These are phyloP conservation scores for Otolemur crassicaudatus DNA, from an alignment of 2,797 vertebrate species.

Conservation along the genomic window DNA sequence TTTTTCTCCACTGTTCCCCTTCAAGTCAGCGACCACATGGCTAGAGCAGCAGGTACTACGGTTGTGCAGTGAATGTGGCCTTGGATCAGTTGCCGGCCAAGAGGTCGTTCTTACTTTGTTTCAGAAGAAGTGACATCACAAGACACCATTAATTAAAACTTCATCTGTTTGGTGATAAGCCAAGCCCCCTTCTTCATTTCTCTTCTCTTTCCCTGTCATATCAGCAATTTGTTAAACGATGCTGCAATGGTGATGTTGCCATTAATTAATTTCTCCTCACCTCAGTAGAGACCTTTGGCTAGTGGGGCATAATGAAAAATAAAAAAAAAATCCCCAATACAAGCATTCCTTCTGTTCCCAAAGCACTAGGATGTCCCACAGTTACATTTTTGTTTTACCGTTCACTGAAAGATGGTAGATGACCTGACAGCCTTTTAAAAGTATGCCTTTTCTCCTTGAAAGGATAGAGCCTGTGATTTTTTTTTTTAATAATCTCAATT, in stretches of 20 bases:
- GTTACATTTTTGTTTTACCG: background rate
- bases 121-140: slow-evolving; percentile 73
- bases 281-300: slow-evolving; percentile 80
- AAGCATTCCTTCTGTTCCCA: slow-evolving; percentile 82
- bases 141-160: slow-evolving; percentile 85
- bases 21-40: background rate
- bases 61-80: slow-evolving; percentile 58
- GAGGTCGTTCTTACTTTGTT: slow-evolving; percentile 83
- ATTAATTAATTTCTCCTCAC: slow-evolving; percentile 85
- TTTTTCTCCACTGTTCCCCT: background rate
- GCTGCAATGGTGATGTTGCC: slow-evolving; percentile 68
- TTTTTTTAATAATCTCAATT: background rate
- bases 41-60: slow-evolving; percentile 56
- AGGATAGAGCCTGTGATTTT: slow-evolving; percentile 69
- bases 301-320: slow-evolving; percentile 70
- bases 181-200: background rate
- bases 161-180: slow-evolving; percentile 81
- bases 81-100: slow-evolving; percentile 75
- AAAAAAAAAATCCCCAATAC: slow-evolving; percentile 73
- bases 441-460: slow-evolving; percentile 67
- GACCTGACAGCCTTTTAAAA: slow-evolving; percentile 79
- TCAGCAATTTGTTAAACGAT: slow-evolving; percentile 80
- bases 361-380: slow-evolving; percentile 54
- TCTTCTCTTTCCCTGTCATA: slow-evolving; percentile 66
- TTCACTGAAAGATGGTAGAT: slow-evolving; percentile 38